These are phyloP conservation scores for Hoplodrina ambigua DNA, from an alignment of 2,888 invertebrate genomes.

Conservation along the genomic window DNA sequence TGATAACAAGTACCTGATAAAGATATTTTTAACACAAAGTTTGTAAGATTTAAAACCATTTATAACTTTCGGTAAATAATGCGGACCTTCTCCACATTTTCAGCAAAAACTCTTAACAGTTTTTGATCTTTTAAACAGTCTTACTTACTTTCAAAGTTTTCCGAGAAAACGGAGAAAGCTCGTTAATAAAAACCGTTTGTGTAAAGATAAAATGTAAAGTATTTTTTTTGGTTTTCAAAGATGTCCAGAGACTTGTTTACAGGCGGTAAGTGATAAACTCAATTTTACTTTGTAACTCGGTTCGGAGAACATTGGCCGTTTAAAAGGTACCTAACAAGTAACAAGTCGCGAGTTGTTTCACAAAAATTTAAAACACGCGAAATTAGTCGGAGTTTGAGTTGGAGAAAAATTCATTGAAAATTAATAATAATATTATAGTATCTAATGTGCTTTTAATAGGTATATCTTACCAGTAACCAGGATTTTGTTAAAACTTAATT, in stretches of 20 bases:
- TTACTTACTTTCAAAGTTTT: background rate
- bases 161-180: background rate
- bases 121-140: background rate
- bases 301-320: background rate
- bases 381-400: no score
- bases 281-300: background rate
- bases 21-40: conserved; percentile 1
- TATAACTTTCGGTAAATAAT: background rate
- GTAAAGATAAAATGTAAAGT: conserved; percentile 1
- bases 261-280: background rate
- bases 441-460: no score
- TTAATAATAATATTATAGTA: no score
- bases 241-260: background rate
- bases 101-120: background rate
- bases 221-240: conserved; percentile 1
- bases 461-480: no score
- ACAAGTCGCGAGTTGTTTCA: no score
- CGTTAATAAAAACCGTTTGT: background rate
- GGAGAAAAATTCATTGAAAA: no score
- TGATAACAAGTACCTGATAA: background rate
- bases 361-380: no score
- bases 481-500: no score
- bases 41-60: background rate
- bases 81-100: background rate
- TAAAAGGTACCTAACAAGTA: background rate